Base-by-base conservation (phyloP, 2,888 invertebrate genomes). In the Microplitis deprimator region DNA sequence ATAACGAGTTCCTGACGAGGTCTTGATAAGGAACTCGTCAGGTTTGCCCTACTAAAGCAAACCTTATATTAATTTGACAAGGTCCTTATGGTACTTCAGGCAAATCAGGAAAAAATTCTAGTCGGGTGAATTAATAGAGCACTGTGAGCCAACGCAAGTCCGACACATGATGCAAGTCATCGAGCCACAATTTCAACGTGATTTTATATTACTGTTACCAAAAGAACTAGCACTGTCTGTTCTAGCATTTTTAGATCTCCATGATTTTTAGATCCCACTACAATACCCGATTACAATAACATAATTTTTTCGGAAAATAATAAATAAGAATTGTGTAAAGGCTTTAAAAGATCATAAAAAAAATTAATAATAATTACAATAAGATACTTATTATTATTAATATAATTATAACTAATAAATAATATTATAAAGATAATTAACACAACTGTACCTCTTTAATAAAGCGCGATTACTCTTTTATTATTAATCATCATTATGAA, bases 111-210 rank as follows among this genome's bases (percentile, higher is more conserved):
- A n/a, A n/a, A n/a, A n/a, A n/a, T n/a, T n/a, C n/a, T n/a, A n/a
- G n/a, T n/a, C n/a, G n/a, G n/a, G n/a, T 88, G 95, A 96, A 82
- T 91, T 99, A 81, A 97, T 98, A 79, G 95, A 94, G 79, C 92
- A 94, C 75, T 98, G 98, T 91, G 96, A 97, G 82, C 95, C 97
- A 0, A 95, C 96, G 69, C 97, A 98, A 91, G 97, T 98, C 6
- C 94, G 98, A 40, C 97, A 98, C 90, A 96, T 99, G 96, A 98
- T 98, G 96, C 95, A 97, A 90, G 95, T 98, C 29, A 99, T 99
- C 81, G 98, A 99, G 90, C 99, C 99, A 0, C 96, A 98, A 87
- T 98, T 99, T 91, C 98, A 99, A 90, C 92, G 98, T 72, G 99
- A 99, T 90, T 99, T 99, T 88, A 98, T 99, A 86, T 98, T 98